Evolutionary conservation across 2,113 vertebrate species (phyloP).

Genomic region (Plecturocebus donacophilus): DNA sequence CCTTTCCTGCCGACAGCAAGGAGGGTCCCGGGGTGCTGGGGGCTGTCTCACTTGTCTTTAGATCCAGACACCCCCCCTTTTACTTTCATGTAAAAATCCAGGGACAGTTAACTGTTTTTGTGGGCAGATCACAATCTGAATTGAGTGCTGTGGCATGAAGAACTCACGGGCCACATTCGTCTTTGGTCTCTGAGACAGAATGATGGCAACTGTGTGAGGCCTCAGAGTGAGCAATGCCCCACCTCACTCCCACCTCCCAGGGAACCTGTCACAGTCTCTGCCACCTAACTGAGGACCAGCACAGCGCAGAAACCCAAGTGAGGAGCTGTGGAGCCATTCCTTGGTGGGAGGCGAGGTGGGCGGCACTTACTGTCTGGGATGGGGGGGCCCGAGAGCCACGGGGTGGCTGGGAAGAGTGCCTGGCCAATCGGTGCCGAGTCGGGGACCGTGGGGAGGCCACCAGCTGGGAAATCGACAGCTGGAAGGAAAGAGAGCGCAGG

Average conservation of each 20-base stretch:
- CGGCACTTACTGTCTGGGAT: conserved; percentile 85
- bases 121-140: neutral
- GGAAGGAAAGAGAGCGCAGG: conserved; percentile 49
- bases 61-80: fast-evolving
- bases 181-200: neutral
- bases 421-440: conserved; percentile 75
- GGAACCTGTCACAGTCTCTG: neutral
- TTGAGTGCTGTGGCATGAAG: neutral
- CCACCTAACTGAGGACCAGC: neutral
- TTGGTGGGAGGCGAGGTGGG: fast-evolving
- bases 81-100: neutral
- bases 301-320: fast-evolving
- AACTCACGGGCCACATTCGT: neutral
- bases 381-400: conserved; percentile 69
- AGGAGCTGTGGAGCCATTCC: neutral
- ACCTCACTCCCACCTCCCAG: fast-evolving
- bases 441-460: conserved; percentile 83
- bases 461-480: conserved; percentile 94
- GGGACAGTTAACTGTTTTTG: neutral
- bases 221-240: fast-evolving
- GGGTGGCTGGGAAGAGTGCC: conserved; percentile 68
- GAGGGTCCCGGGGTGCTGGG: fast-evolving
- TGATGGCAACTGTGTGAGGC: fast-evolving
- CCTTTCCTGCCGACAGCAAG: neutral
- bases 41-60: neutral